phyloP scores from a whole-genome alignment of 2,888 invertebrate genomes.

The Eristalis arbustorum region DNA sequence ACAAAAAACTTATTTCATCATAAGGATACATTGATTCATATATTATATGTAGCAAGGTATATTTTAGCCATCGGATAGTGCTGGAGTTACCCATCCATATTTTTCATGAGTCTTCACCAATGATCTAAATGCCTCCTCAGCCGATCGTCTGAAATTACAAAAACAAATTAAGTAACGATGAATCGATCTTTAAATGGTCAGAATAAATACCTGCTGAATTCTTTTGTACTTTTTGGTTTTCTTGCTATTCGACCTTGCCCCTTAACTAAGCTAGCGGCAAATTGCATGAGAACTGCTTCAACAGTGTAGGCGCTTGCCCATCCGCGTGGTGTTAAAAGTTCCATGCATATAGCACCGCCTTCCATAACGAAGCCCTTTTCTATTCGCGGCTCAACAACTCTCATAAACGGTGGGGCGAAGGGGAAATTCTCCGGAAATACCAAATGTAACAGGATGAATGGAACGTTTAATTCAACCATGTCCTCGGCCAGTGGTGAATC shows the following conservation, averaged over 20 bases:
- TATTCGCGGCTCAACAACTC: constrained; percentile 89
- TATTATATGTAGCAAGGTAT: constrained; percentile 5
- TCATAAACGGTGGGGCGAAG: constrained; percentile 92
- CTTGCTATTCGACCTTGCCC: constrained; percentile 91
- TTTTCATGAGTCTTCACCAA: constrained; percentile 94
- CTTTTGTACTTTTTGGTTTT: constrained; percentile 88
- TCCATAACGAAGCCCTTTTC: constrained; percentile 95
- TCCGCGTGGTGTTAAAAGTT: constrained; percentile 90
- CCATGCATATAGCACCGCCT: constrained; percentile 95
- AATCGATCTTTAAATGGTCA: not conserved
- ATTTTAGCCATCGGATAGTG: constrained; percentile 90
- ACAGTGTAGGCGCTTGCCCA: constrained; percentile 94
- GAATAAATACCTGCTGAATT: constrained; percentile 83
- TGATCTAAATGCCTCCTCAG: constrained; percentile 93
- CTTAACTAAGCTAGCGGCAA: constrained; percentile 93
- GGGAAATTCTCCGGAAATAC: constrained; percentile 94
- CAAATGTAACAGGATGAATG: constrained; percentile 88
- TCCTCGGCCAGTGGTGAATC: constrained; percentile 92
- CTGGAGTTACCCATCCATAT: constrained; percentile 95
- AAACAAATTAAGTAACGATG: not conserved
- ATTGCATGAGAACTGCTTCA: constrained; percentile 93
- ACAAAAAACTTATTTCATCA: constrained; percentile 41
- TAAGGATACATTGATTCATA: constrained; percentile 40
- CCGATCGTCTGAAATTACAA: constrained; percentile 82
- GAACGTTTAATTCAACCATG: constrained; percentile 88